Conservation (phyloP, 2,113 vertebrate genomes). For the Boleophthalmus pectinirostris region DNA sequence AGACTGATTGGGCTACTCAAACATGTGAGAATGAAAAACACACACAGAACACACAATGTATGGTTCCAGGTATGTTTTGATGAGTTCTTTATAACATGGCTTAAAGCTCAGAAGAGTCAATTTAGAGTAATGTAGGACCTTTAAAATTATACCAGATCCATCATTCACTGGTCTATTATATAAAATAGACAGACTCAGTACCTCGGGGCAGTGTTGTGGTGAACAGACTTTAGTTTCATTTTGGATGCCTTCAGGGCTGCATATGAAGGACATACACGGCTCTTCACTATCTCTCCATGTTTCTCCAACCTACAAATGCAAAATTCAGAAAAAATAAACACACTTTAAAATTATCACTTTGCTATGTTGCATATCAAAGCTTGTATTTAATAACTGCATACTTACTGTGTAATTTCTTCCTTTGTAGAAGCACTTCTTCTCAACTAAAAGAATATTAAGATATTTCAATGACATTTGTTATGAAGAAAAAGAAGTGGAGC, state of each 20-base stretch:
- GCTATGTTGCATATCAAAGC: not conserved
- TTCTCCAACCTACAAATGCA: slow-evolving; percentile 61
- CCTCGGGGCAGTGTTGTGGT: slow-evolving; percentile 52
- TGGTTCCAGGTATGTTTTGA: no score
- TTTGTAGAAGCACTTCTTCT: slow-evolving; percentile 65
- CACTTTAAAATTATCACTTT: not conserved
- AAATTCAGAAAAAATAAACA: not conserved
- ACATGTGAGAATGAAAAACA: no score
- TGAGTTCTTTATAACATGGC: no score
- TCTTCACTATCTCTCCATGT: slow-evolving; percentile 50
- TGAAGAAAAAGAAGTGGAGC: no score
- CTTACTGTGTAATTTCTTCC: slow-evolving; percentile 58
- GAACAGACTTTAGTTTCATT: slow-evolving; percentile 50
- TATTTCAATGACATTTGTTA: not conserved
- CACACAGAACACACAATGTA: no score
- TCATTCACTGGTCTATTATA: not conserved
- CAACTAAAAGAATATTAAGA: slow-evolving; percentile 52
- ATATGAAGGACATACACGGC: slow-evolving; percentile 62
- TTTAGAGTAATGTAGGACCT: no score
- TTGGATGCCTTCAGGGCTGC: slow-evolving; percentile 50
- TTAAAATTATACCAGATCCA: no score
- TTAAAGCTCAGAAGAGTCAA: no score
- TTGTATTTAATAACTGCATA: not conserved
- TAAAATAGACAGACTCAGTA: slow-evolving; percentile 11
- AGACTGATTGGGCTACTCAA: no score